Evolutionary conservation across 2,113 vertebrate genomes (phyloP), one percentile per base, ranked within the genome.

Genomic region (Collichthys lucidus): DNA sequence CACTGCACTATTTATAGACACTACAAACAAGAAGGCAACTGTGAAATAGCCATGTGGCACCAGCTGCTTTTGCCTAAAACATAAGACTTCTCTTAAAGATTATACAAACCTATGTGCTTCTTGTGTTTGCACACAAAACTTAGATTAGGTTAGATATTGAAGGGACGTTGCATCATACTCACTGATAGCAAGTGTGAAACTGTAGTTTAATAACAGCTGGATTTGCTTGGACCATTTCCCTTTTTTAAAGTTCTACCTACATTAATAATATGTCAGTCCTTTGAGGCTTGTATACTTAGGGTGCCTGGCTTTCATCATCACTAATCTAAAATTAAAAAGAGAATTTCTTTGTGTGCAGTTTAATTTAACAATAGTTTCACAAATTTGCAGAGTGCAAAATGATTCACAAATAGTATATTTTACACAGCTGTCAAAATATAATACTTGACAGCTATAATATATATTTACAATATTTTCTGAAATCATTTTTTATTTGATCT

Each of bases 111-210:
- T 3, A 7, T 16, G 22, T 44, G n/a, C 12, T 68, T 24, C 47
- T 31, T 6, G 1, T 57, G 4, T 76, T 24, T 22, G 26, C 75
- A 60, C 74, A 24, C 53, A 67, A n/a, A 53, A 26, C 3, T 4
- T 16, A 5, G 22, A n/a, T n/a, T n/a, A n/a, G n/a, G 19, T 20
- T 9, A 46, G 7, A 59, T 11, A 20, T 46, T 57, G 5, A 31
- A 0, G 4, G 50, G 2, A 42, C n/a, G 16, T 65, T 50, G 10
- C 52, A n/a, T 59, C 24, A 59, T 29, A n/a, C 3, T 50, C 69
- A 69, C 35, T 40, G 68, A 17, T 44, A 44, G 79, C 22, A 1
- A 53, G 29, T 71, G 74, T 5, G 80, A 71, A 83, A 11, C 26
- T 56, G 2, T 40, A 0, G 20, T 20, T 57, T 16, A 40, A 31